Percentiles rank a stretch among this genome's conserved stretches.
Evolutionary conservation across 2,113 vertebrate genomes (phyloP).

Genomic region (Anseranas semipalmata): DNA sequence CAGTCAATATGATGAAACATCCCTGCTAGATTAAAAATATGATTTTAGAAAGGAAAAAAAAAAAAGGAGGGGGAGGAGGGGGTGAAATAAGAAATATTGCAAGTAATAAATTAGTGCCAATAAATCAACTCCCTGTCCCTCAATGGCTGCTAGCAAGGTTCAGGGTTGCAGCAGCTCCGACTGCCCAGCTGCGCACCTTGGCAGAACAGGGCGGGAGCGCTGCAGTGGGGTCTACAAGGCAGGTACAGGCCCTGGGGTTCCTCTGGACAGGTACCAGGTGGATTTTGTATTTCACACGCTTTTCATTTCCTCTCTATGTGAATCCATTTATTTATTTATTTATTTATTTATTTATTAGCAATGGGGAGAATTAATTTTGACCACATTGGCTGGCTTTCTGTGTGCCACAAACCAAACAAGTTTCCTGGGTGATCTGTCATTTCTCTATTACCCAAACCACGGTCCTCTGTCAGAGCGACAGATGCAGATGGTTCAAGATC

Average conservation of each 20-base stretch:
- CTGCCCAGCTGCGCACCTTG: not conserved
- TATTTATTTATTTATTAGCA: not conserved
- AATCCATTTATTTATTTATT: not conserved
- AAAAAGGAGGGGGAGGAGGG: fast-evolving
- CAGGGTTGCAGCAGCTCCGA: not conserved
- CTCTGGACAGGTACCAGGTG: not conserved
- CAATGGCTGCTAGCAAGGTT: not conserved
- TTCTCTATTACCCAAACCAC: not conserved
- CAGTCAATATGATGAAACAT: not conserved
- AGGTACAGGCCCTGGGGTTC: fast-evolving
- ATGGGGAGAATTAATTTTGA: not conserved
- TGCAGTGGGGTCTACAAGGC: not conserved
- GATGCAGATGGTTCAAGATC: not conserved
- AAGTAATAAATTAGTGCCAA: not conserved
- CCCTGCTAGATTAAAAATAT: not conserved
- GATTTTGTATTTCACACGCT: not conserved
- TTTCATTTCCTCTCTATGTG: not conserved
- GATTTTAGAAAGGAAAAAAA: not conserved
- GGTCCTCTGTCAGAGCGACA: not conserved
- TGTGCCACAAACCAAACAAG: not conserved
- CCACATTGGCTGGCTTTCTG: not conserved
- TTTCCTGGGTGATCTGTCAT: not conserved
- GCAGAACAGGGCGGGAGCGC: not conserved
- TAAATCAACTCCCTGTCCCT: not conserved
- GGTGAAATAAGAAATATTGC: not conserved